A percentile compares a stretch with the other conserved stretches of the same genome.
Conservation (phyloP, 2,888 invertebrate genomes). For the Carterocephalus palaemon region DNA sequence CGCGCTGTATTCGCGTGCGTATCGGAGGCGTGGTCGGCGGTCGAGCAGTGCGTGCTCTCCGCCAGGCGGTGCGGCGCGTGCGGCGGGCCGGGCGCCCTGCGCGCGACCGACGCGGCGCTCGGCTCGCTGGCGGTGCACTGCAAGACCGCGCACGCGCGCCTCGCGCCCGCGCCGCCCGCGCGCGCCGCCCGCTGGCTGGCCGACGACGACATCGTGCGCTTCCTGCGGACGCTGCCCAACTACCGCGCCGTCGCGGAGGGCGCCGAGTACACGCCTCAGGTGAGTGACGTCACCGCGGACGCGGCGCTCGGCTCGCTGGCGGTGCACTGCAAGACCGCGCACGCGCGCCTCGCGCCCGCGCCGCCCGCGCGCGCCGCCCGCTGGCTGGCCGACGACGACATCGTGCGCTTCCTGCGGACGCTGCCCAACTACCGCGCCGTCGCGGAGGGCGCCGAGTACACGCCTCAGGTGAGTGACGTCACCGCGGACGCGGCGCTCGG, state of each 20-base stretch:
- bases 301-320: slow-evolving; percentile 41
- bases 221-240: slow-evolving; percentile 85
- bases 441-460: slow-evolving; percentile 27
- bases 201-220: slow-evolving; percentile 96
- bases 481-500: slow-evolving; percentile 39
- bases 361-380: slow-evolving; percentile 43
- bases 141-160: slow-evolving; percentile 36
- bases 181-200: slow-evolving; percentile 83
- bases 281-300: slow-evolving; percentile 38
- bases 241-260: slow-evolving; percentile 44
- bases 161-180: slow-evolving; percentile 37
- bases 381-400: slow-evolving; percentile 96
- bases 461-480: slow-evolving; percentile 36
- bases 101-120: slow-evolving; percentile 39
- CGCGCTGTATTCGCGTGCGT: slow-evolving; percentile 54
- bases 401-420: slow-evolving; percentile 92
- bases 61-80: slow-evolving; percentile 44
- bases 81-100: slow-evolving; percentile 40
- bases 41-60: slow-evolving; percentile 37
- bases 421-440: slow-evolving; percentile 61
- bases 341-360: slow-evolving; percentile 35
- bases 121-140: slow-evolving; percentile 42
- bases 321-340: slow-evolving; percentile 39
- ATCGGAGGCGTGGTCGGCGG: slow-evolving; percentile 47
- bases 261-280: slow-evolving; percentile 33